These are phyloP conservation scores for Saguinus midas DNA, from an alignment of 2,113 vertebrate species.

Conservation along the genomic window DNA sequence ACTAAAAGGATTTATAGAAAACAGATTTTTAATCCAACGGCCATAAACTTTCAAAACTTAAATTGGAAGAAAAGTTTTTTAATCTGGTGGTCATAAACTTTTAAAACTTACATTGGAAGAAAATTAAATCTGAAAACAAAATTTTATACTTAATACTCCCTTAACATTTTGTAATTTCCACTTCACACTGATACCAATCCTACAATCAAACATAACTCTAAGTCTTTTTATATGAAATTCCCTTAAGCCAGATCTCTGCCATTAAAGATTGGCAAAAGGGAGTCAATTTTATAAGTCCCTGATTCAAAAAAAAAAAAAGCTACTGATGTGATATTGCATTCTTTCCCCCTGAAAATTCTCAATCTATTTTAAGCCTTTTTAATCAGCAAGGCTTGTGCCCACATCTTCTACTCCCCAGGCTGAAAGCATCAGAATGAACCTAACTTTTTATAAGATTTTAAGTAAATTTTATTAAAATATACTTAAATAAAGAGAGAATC, in stretches of 20 bases:
- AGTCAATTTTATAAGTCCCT: not conserved
- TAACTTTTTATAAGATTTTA: not conserved
- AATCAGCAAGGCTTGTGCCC: not conserved
- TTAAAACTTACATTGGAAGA: not conserved
- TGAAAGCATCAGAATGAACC: not conserved
- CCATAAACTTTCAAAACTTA: not conserved
- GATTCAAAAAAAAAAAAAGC: constrained; percentile 41
- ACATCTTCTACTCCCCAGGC: not conserved
- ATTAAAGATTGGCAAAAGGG: not conserved
- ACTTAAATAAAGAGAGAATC: not conserved
- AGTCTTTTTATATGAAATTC: constrained; percentile 58
- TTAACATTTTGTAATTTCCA: not conserved
- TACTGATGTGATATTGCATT: not conserved
- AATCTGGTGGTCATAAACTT: not conserved
- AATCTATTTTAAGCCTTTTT: constrained; percentile 12
- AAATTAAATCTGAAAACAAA: constrained; percentile 48
- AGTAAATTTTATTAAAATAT: constrained; percentile 31
- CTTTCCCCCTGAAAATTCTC: not conserved
- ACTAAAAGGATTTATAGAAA: not conserved
- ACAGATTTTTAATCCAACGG: not conserved
- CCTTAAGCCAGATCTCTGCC: not conserved
- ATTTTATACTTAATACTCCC: not conserved
- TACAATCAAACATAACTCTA: constrained; percentile 9
- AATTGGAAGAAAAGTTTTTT: not conserved
- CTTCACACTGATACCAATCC: not conserved